Base-by-base conservation (phyloP, 1,140 invertebrate genomes). In the Leptonema lineaticorne region DNA sequence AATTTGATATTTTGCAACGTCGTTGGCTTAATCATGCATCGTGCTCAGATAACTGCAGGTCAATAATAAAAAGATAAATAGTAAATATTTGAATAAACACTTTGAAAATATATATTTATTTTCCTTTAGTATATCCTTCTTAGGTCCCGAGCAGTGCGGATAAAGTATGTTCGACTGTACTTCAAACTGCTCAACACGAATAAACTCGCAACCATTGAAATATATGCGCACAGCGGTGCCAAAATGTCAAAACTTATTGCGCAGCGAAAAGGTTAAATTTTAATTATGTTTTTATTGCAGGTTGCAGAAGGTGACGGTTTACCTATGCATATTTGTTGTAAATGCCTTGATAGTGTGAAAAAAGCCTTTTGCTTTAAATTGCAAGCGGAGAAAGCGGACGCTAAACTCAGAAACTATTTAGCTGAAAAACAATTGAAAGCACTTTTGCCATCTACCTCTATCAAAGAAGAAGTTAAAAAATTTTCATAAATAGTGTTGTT, bases 401-500 rank as follows among this genome's bases (percentile, higher is more conserved):
- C 41, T 1, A 28, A 50, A 16, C 22, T 64, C 11, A 46, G 62
- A 30, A 50, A 50, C 29, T 64, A 64, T 30, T 29, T 64, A 7
- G 27, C 45, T 5, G 26, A 33, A 33, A 59, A 59, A 33, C 57
- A 59, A 11, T n/a, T 28, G 18, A 50, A 64, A 33, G 24, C 22
- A 58, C 14, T 58, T 22, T 28, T 27, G 26, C 26, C 56, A 2
- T 53, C 48, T 2, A 6, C n/a, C n/a, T 22, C 33, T 16, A 50
- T 64, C 6, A 64, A 64, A 22, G 62, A 64, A 50, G 62, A 64
- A 26, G 62, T 64, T n/a, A n/a, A n/a, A n/a, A n/a, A n/a, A 60
- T 37, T 60, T 33, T 60, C 37, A n/a, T 3, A 57, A 16, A 57
- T 29, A 56, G 26, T 14, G 2, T 53, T 14, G 37, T 33, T 11